These are phyloP conservation scores for Bombus waltoni DNA, from an alignment of 1,140 invertebrate species.

Conservation along the genomic window DNA sequence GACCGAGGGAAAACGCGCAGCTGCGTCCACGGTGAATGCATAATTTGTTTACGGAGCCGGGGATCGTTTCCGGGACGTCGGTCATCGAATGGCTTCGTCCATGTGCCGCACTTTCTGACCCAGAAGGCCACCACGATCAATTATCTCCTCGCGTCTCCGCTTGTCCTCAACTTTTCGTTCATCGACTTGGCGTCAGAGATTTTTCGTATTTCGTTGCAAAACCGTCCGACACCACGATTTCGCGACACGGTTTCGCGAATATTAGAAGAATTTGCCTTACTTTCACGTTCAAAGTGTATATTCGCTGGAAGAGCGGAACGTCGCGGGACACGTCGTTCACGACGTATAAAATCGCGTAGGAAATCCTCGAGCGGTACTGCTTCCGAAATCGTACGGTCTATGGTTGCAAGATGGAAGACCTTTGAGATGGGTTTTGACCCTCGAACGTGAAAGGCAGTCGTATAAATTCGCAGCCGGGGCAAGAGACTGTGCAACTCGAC, in stretches of 20 bases:
- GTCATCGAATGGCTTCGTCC: background rate
- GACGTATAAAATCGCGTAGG: background rate
- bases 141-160: background rate
- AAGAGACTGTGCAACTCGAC: conserved; percentile 2
- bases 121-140: background rate
- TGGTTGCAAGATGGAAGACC: too few species aligned
- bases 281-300: background rate
- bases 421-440: background rate
- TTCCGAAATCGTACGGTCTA: background rate
- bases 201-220: too few species aligned
- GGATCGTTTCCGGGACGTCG: conserved; percentile 9
- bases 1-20: conserved; percentile 35
- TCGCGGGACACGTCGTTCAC: background rate
- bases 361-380: background rate
- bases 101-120: background rate
- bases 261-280: background rate
- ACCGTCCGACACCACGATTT: too few species aligned
- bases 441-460: background rate
- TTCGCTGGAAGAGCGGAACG: background rate
- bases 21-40: conserved; percentile 28
- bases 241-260: background rate
- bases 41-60: conserved; percentile 40
- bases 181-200: too few species aligned
- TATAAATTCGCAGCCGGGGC: background rate
- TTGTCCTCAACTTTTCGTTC: background rate